Evolutionary conservation across 2,888 invertebrate species (phyloP).

Genomic region (Trichogramma evanescens): DNA sequence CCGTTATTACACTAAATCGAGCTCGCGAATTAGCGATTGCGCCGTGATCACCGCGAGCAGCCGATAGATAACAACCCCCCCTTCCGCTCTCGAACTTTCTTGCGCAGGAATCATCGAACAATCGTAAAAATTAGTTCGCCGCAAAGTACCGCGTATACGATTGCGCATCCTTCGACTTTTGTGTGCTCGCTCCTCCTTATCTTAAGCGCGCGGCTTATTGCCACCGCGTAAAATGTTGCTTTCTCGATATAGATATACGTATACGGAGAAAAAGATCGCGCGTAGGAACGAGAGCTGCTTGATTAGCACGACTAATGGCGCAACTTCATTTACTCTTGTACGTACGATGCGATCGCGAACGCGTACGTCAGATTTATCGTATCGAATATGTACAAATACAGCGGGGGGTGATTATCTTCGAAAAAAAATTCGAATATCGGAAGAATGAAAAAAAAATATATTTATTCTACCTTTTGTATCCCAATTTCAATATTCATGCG

Average conservation of each 20-base stretch:
- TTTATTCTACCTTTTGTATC: too few species aligned
- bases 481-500: too few species aligned
- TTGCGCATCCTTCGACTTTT: too few species aligned
- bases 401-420: too few species aligned
- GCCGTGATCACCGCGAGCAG: slow-evolving; percentile 2
- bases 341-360: too few species aligned
- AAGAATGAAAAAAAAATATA: too few species aligned
- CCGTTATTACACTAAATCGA: too few species aligned
- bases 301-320: too few species aligned
- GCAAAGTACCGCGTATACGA: background rate
- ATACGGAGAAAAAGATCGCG: background rate
- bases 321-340: too few species aligned
- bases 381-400: too few species aligned
- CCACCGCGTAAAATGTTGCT: slow-evolving; percentile 2
- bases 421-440: too few species aligned
- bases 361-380: too few species aligned
- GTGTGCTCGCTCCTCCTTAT: slow-evolving; percentile 5
- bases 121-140: slow-evolving; percentile 19
- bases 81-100: slow-evolving; percentile 1
- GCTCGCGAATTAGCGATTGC: slow-evolving; percentile 5
- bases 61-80: background rate
- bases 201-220: slow-evolving; percentile 3
- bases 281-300: background rate
- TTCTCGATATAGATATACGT: background rate
- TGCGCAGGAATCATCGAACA: slow-evolving; percentile 7